phyloP scores from a whole-genome alignment of 2,797 vertebrate species.

The Novumbra hubbsi region DNA sequence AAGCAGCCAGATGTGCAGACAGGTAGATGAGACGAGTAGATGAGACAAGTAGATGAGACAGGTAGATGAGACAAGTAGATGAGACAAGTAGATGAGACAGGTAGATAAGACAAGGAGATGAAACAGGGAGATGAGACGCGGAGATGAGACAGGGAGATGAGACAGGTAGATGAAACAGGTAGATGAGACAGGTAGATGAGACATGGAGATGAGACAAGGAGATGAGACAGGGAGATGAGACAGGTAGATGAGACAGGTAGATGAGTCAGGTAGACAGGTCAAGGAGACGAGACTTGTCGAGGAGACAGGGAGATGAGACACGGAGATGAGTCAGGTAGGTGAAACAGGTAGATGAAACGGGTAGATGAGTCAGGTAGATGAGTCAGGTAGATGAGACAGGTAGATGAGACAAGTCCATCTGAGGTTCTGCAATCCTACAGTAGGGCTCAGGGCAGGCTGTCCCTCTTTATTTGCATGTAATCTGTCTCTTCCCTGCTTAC shows the following conservation, averaged over 20 bases:
- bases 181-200: slow-evolving; percentile 36
- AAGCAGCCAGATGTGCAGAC: slow-evolving; percentile 22
- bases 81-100: slow-evolving; percentile 34
- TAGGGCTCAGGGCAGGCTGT: slow-evolving; percentile 28
- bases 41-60: slow-evolving; percentile 34
- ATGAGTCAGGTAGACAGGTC: slow-evolving; percentile 33
- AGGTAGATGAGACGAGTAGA: slow-evolving; percentile 44
- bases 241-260: slow-evolving; percentile 34
- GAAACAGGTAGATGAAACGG: too few species aligned
- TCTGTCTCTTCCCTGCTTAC: slow-evolving; percentile 26
- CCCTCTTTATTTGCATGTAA: slow-evolving; percentile 14
- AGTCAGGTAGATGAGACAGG: slow-evolving; percentile 34
- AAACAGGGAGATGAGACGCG: too few species aligned
- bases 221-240: slow-evolving; percentile 36
- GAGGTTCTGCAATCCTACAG: slow-evolving; percentile 18
- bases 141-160: slow-evolving; percentile 38
- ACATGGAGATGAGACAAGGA: slow-evolving; percentile 37
- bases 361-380: too few species aligned
- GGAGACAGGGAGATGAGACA: too few species aligned
- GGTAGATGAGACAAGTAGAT: slow-evolving; percentile 34
- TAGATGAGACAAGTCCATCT: slow-evolving; percentile 38
- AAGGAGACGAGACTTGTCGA: too few species aligned
- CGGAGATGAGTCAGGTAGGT: too few species aligned
- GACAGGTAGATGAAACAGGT: slow-evolving; percentile 31
- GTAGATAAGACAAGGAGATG: slow-evolving; percentile 34